Base-by-base conservation (phyloP, 2,888 invertebrate genomes). In the Phorcus lineatus region DNA sequence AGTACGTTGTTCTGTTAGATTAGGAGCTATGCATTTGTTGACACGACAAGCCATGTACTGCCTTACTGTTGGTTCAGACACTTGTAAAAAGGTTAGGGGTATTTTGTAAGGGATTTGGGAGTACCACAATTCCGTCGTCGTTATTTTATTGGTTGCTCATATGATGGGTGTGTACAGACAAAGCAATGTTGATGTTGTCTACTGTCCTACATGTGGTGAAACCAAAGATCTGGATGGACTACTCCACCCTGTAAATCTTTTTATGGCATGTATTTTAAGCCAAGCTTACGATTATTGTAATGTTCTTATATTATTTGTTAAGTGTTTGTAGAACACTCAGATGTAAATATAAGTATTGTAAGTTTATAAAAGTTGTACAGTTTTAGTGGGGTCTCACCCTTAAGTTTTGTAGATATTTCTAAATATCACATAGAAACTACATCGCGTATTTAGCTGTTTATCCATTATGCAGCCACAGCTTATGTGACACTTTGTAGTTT, bases 191-290 rank as follows among this genome's bases (percentile, higher is more conserved):
- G 24, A 70, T 70, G 70, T 70, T 70, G 53, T 53, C 53, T 74
- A 52, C 7, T 75, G 47, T 24, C 24, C 54, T 55, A 31, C 55
- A 28, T 55, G 16, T 76, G 76, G 76, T 76, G 17, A 55, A 76
- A 76, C 76, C 76, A 76, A 76, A 76, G 76, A 76, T 76, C 28
- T 76, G 76, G 55, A 54, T 28, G 52, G 16, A 55, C 7, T 28
- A 28, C 4, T 57, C 36, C 17, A 24, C 47, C 17, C 16, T 76
- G 76, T 76, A 22, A 36, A 76, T 53, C 17, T 54, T 76, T 22
- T 28, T 55, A 67, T 67, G 53, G 53, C 24, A 31, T 54, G n/a
- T 55, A 47, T 70, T 70, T 70, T 4, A 70, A 31, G 70, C 70
- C 36, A 36, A 70, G 70, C 70, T 70, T 70, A 31, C 0, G 31